Conservation (phyloP, 2,888 invertebrate species). For the Anoncus sp. region DNA sequence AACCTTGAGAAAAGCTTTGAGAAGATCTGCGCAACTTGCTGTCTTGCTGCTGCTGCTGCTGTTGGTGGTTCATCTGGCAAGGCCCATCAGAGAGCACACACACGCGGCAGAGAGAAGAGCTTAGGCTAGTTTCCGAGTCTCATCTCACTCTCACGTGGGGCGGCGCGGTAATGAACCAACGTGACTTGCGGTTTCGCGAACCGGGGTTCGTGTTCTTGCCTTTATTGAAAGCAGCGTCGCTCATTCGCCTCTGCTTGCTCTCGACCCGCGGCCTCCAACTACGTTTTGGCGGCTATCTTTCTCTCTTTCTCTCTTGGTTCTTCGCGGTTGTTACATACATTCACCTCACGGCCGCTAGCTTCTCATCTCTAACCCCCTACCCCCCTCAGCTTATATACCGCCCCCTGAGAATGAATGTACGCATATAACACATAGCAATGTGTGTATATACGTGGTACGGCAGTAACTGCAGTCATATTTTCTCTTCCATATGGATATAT, state of each 20-base stretch:
- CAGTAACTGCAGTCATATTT: conserved; percentile 26
- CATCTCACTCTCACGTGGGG: conserved; percentile 80
- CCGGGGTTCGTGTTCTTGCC: conserved; percentile 77
- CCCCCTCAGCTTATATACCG: not conserved
- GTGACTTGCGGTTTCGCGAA: conserved; percentile 80
- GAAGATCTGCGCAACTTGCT: conserved; percentile 21
- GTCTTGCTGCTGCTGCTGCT: conserved; percentile 17
- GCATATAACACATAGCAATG: not conserved
- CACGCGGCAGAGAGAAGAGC: conserved; percentile 38
- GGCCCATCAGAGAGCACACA: conserved; percentile 44
- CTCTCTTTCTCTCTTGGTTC: conserved; percentile 15
- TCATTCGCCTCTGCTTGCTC: conserved; percentile 72
- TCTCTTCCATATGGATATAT: not conserved
- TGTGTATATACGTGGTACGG: conserved; percentile 9
- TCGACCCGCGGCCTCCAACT: conserved; percentile 24
- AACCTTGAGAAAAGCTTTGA: conserved; percentile 41
- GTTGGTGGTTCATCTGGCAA: conserved; percentile 21
- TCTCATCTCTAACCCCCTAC: conserved; percentile 48
- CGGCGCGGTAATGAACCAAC: conserved; percentile 81
- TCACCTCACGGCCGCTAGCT: conserved; percentile 16
- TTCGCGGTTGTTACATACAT: conserved; percentile 50
- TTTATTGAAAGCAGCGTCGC: conserved; percentile 82
- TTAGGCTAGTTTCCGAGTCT: conserved; percentile 70
- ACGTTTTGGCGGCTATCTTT: conserved; percentile 37
- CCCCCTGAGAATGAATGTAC: conserved; percentile 30